These are phyloP conservation scores for Drosophila insularis DNA, from an alignment of 1,140 invertebrate genomes.

Conservation along the genomic window DNA sequence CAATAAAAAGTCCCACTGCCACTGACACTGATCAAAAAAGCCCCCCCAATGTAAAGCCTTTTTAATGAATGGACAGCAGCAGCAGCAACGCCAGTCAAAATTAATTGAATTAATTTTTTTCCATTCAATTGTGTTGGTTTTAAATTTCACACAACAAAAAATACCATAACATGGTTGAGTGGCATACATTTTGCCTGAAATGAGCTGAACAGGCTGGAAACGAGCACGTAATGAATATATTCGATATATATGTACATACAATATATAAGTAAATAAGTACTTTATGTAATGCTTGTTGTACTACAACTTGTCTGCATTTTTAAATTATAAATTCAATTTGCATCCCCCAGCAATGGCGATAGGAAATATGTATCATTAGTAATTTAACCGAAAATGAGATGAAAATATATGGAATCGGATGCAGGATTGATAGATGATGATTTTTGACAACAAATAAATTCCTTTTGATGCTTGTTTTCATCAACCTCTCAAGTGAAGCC, in stretches of 20 bases:
- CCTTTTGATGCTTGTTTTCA: too few relatives aligned
- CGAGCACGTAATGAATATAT: slow-evolving; percentile 7
- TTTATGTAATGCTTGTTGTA: background rate
- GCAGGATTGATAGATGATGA: too few relatives aligned
- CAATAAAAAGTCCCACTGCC: slow-evolving; percentile 36
- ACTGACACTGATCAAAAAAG: slow-evolving; percentile 26
- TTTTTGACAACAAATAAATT: too few relatives aligned
- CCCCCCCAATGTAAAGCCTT: slow-evolving; percentile 20
- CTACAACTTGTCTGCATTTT: background rate
- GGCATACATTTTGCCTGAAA: slow-evolving; percentile 24
- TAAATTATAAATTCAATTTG: background rate
- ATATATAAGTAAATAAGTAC: too few relatives aligned
- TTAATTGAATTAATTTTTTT: slow-evolving; percentile 67
- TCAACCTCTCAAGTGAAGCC: background rate
- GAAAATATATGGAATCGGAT: background rate
- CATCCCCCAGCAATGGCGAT: background rate
- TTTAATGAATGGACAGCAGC: slow-evolving; percentile 41
- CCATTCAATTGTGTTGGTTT: slow-evolving; percentile 36
- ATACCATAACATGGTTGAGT: slow-evolving; percentile 1
- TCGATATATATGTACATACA: background rate
- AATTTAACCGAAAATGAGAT: background rate
- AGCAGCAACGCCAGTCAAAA: slow-evolving; percentile 12
- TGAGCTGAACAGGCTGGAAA: background rate
- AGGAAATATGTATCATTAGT: background rate
- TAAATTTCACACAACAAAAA: slow-evolving; percentile 22